phyloP scores from a whole-genome alignment of 2,888 invertebrate species.

The Drosophila mulleri region DNA sequence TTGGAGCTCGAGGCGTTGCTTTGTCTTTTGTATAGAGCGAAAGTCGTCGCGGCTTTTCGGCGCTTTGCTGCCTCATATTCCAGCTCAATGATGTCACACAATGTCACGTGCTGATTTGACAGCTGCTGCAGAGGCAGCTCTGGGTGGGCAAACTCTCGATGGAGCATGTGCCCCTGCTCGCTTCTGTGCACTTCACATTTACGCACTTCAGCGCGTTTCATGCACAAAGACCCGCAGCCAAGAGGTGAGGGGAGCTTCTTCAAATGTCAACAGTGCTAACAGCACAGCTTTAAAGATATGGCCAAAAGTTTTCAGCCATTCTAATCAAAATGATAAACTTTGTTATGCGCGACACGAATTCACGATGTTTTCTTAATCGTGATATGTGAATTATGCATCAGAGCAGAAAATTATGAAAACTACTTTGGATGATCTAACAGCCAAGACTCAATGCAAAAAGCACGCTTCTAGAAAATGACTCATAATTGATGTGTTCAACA shows the following conservation, averaged over 20 bases:
- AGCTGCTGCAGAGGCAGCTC: conserved; percentile 32
- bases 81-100: conserved; percentile 80
- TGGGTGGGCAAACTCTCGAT: conserved; percentile 30
- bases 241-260: conserved; percentile 26
- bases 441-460: conserved; percentile 11
- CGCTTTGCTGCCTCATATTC: conserved; percentile 66
- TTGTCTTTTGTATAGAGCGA: conserved; percentile 70
- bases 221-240: conserved; percentile 39
- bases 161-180: conserved; percentile 36
- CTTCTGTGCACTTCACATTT: conserved; percentile 66
- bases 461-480: conserved; percentile 13
- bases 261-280: conserved; percentile 51
- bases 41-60: conserved; percentile 66
- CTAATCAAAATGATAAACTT: conserved; percentile 43
- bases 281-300: conserved; percentile 53
- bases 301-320: conserved; percentile 22
- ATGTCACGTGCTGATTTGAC: conserved; percentile 76
- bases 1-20: conserved; percentile 54
- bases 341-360: conserved; percentile 51
- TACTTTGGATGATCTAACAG: conserved; percentile 32
- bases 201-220: conserved; percentile 71
- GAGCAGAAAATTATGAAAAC: conserved; percentile 46
- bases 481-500: conserved; percentile 5
- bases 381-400: conserved; percentile 58
- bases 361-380: conserved; percentile 54